Evolutionary conservation across 2,888 invertebrate species (phyloP).

Genomic region (Epiblema foenella): DNA sequence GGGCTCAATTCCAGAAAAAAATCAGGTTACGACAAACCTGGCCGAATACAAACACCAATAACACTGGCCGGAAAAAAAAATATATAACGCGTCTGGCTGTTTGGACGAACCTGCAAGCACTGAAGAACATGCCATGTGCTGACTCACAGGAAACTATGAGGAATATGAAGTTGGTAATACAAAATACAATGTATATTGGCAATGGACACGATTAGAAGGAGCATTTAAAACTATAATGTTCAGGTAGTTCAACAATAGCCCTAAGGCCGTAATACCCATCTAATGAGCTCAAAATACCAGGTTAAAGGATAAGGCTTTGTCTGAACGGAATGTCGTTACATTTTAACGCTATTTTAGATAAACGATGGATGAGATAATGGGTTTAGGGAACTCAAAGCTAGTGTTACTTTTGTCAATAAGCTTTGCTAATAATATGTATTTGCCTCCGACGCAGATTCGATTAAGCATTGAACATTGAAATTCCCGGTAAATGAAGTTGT

Average conservation of each 20-base stretch:
- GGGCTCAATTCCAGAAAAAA: too few relatives aligned
- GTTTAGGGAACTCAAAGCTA: background rate
- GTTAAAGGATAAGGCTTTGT: background rate
- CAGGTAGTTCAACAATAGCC: constrained; percentile 16
- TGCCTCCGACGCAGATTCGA: too few relatives aligned
- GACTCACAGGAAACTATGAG: constrained; percentile 16
- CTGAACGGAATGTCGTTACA: constrained; percentile 15
- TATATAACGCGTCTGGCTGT: background rate
- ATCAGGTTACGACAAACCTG: background rate
- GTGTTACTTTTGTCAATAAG: background rate
- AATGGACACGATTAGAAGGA: background rate
- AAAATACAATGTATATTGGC: too few relatives aligned
- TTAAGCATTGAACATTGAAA: too few relatives aligned
- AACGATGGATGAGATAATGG: background rate
- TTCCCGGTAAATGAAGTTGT: constrained; percentile 28
- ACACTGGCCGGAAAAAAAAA: constrained; percentile 5
- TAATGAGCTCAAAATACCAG: constrained; percentile 16
- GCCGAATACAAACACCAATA: background rate
- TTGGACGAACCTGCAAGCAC: constrained; percentile 6
- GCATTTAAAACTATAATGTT: constrained; percentile 2
- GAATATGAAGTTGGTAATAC: background rate
- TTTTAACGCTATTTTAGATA: constrained; percentile 9
- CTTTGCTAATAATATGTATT: background rate
- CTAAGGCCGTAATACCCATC: background rate
- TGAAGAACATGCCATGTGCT: background rate